These are phyloP conservation scores for Lucinisca nassula DNA, from an alignment of 2,888 invertebrate species.

Conservation along the genomic window DNA sequence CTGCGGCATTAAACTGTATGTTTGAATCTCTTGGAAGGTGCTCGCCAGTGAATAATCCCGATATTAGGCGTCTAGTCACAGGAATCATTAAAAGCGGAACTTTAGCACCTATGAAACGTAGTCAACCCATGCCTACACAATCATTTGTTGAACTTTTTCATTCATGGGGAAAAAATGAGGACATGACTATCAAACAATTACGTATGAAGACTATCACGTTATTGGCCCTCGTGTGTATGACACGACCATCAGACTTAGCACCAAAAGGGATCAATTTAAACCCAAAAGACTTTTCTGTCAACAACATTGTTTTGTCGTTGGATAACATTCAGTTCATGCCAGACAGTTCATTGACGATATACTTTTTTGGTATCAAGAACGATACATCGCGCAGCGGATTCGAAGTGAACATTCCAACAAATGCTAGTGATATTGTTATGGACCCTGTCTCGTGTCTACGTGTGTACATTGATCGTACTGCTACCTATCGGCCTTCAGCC, in stretches of 20 bases:
- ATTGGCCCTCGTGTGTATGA: constrained; percentile 2
- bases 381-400: constrained; percentile 29
- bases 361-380: constrained; percentile 33
- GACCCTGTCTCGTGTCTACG: constrained; percentile 14
- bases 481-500: background rate
- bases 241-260: background rate
- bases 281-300: background rate
- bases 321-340: constrained; percentile 9
- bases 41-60: background rate
- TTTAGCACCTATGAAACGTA: background rate
- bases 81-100: background rate
- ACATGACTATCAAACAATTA: background rate
- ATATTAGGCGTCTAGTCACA: background rate
- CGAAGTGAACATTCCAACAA: constrained; percentile 23
- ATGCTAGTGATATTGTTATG: background rate
- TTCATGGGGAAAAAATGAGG: background rate
- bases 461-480: constrained; percentile 5
- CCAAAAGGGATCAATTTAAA: background rate
- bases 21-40: background rate
- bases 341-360: constrained; percentile 14
- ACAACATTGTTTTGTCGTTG: background rate
- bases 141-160: background rate
- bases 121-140: background rate
- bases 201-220: background rate
- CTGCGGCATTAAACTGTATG: background rate